Base-by-base conservation (phyloP, 2,113 vertebrate genomes). In the Dolichallabes microphthalmus region DNA sequence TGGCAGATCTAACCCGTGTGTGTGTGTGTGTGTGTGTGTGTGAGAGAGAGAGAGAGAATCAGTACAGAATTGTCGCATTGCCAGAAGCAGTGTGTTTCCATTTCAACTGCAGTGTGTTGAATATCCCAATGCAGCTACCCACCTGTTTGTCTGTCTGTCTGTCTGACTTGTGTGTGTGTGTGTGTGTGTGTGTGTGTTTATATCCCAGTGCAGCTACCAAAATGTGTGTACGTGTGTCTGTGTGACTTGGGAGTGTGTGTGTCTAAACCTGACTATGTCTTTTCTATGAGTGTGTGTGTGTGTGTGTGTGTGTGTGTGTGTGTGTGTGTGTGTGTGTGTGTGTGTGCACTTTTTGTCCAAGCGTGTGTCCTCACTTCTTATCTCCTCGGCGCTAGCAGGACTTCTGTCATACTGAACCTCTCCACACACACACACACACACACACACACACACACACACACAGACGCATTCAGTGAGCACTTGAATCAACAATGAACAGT, bases 301-400 rank as follows among this genome's bases (percentile, higher is more conserved):
- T 32, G 64, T 68, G 64, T 68, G 64, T 68, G 27, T 71, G 75
- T 19, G 32, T 60, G 63, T 57, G 30, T 83, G 17, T 57, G 53
- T 10, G 35, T 74, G 52, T 27, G 25, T 12, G 30, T 73, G 52
- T 52, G 4, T 17, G 22, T 58, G 32, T 45, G 15, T 13, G 20
- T 25, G 6, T 39, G 22, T 53, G 80, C 7, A 17, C 17, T n/a
- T n/a, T n/a, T n/a, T 71, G 30, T 35, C 14, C 55, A 57, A 57
- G 14, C 35, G 30, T 66, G 74, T 88, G 82, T 84, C 45, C 64
- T 73, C 25, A 17, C 79, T 60, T 61, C 78, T 87, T 85, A 87
- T 85, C 83, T 79, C 80, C 68, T 52, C 35, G 30, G 13, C 52
- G 77, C 64, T 66, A 80, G 84, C 53, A 85, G 66, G 84, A n/a